Percentiles rank a stretch among this genome's conserved stretches.
phyloP scores from a whole-genome alignment of 2,888 invertebrate species.

The Agrotis ipsilon region DNA sequence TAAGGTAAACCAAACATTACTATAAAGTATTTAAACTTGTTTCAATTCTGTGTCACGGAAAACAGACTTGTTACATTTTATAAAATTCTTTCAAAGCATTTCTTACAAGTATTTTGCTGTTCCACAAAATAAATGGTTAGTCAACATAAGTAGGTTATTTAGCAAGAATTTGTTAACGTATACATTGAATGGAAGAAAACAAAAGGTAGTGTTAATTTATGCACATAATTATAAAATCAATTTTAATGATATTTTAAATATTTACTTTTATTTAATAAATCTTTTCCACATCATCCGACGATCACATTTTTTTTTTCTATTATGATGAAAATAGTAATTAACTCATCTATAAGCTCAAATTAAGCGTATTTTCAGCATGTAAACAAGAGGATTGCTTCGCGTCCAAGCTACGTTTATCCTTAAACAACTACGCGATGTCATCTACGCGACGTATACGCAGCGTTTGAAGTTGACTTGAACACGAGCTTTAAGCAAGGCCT shows the following conservation, averaged over 20 bases:
- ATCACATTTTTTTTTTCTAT: too few species aligned
- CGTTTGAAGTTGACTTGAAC: not conserved
- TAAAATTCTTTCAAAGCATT: constrained; percentile 44
- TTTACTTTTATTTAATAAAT: too few species aligned
- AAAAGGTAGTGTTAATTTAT: not conserved
- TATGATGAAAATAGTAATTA: too few species aligned
- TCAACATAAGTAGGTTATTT: constrained; percentile 22
- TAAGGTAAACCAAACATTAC: constrained; percentile 65
- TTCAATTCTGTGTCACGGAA: constrained; percentile 87
- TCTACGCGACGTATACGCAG: too few species aligned
- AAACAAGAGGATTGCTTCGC: too few species aligned
- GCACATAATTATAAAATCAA: too few species aligned
- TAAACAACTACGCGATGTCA: too few species aligned
- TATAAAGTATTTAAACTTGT: constrained; percentile 78
- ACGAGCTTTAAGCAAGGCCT: not conserved
- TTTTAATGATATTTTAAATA: too few species aligned
- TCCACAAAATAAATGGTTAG: constrained; percentile 23
- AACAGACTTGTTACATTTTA: constrained; percentile 75
- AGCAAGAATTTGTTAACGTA: constrained; percentile 1
- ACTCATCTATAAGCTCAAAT: too few species aligned
- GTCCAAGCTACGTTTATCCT: too few species aligned
- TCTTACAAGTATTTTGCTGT: constrained; percentile 26
- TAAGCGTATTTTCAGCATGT: too few species aligned
- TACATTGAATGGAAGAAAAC: not conserved
- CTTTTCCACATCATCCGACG: too few species aligned